These are phyloP conservation scores for Drosophila navojoa DNA, from an alignment of 1,140 invertebrate species.

Conservation along the genomic window DNA sequence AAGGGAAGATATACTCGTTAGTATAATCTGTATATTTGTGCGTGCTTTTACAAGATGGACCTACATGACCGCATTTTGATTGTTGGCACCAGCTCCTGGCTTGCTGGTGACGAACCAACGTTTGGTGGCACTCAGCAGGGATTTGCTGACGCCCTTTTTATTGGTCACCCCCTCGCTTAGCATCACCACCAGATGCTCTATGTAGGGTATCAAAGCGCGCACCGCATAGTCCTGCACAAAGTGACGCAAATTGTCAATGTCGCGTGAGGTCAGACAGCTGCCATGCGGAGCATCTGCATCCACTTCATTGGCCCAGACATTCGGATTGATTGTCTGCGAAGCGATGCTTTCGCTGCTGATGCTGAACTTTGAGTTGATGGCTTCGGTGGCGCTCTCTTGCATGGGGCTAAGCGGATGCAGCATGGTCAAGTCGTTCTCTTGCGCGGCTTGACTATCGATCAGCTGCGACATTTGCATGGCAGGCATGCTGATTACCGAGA, in stretches of 20 bases:
- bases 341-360: slow-evolving; percentile 86
- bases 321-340: slow-evolving; percentile 85
- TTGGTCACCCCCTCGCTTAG: slow-evolving; percentile 94
- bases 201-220: slow-evolving; percentile 94
- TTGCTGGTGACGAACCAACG: slow-evolving; percentile 97
- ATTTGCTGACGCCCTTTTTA: slow-evolving; percentile 95
- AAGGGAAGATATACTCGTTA: neutral
- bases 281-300: slow-evolving; percentile 87
- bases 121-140: slow-evolving; percentile 96
- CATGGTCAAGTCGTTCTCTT: slow-evolving; percentile 69
- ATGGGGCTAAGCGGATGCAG: slow-evolving; percentile 88
- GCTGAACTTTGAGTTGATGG: slow-evolving; percentile 84
- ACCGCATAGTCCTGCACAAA: slow-evolving; percentile 95
- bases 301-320: slow-evolving; percentile 86
- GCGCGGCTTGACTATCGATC: slow-evolving; percentile 53
- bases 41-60: slow-evolving; percentile 40
- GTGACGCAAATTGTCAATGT: slow-evolving; percentile 92
- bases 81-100: slow-evolving; percentile 88
- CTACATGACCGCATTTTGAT: slow-evolving; percentile 92
- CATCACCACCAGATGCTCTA: slow-evolving; percentile 93
- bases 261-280: slow-evolving; percentile 89
- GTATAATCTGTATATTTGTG: neutral
- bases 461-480: slow-evolving; percentile 74
- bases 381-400: slow-evolving; percentile 80
- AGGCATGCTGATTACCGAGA: slow-evolving; percentile 85